Evolutionary conservation across 37 sponge, comb jelly and placozoan genomes (phyloP).

Genomic region (Eunapius fragilis): DNA sequence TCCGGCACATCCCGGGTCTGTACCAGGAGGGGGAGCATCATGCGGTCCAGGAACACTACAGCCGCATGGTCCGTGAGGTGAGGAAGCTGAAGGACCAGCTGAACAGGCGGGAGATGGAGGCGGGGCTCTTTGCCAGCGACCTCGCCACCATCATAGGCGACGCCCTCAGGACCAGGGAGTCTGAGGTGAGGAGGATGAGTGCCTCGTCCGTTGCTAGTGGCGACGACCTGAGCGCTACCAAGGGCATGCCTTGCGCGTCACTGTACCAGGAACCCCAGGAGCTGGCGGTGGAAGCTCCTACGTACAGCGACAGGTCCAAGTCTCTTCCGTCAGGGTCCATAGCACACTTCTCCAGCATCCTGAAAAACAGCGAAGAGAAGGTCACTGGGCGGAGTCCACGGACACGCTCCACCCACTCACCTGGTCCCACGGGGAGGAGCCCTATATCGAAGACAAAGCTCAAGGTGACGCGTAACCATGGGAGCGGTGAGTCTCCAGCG

Average conservation of each 20-base stretch:
- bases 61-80: conserved; percentile 62
- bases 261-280: background rate
- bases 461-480: conserved; percentile 21
- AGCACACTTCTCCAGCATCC: background rate
- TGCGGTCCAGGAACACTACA: conserved; percentile 35
- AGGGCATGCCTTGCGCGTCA: background rate
- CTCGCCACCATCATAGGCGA: conserved; percentile 36
- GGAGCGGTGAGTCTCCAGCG: background rate
- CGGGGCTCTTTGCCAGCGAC: conserved; percentile 44
- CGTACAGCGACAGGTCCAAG: background rate
- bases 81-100: conserved; percentile 65
- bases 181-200: background rate
- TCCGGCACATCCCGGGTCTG: conserved; percentile 50
- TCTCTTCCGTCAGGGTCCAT: background rate
- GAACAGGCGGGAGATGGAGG: conserved; percentile 63
- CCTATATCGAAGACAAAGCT: conserved; percentile 62
- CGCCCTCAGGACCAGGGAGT: conserved; percentile 26
- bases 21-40: background rate
- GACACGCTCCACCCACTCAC: background rate
- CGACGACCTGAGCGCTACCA: background rate
- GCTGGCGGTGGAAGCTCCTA: background rate
- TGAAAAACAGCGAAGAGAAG: background rate
- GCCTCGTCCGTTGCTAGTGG: conserved; percentile 6
- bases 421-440: conserved; percentile 33
- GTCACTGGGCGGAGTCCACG: background rate